Evolutionary conservation across 2,797 vertebrate genomes (phyloP), one percentile per base, ranked within the genome.

Genomic region (Nannoperca obscura): DNA sequence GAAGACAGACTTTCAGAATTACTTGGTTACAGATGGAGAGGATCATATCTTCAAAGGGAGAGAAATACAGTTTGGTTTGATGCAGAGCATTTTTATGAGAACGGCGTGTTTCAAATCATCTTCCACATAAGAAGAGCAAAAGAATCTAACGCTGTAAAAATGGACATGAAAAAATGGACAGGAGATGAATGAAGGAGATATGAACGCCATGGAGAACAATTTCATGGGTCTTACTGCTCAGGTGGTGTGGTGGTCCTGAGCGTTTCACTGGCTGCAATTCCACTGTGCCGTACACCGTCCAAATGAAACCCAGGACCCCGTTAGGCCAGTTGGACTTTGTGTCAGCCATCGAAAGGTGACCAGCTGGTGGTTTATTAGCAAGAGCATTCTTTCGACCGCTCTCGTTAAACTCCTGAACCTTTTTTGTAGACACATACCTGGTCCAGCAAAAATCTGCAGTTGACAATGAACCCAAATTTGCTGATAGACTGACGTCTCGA

Each of bases 31-130:
- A 93, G 90, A 94, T 93, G 92, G 90, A 89, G 88, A 86, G 85
- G 82, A 92, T 92, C 88, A 88, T 83, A 92, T 93, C 91, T 94
- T 94, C 89, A 93, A 94, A 94, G 90, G 81, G 77, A 85, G 83
- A 90, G 69, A 91, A 82, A 88, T 82, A 80, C 54, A 82, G 81
- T 92, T 91, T 75, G 87, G 91, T 90, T 92, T 80, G 87, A 88
- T 85, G 84, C 81, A 74, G 86, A 80, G 83, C 76, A 30, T 61
- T 86, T 93, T 94, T 92, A 92, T 65, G 74, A 90, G 90, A 88
- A 80, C 32, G 74, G 84, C 74, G 74, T 90, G 91, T 94, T 93
- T 94, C 71, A 85, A 91, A 92, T 93, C 80, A 86, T 90, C 85
- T 70, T 78, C 58, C 77, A 40, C 60, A 71, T 71, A 86, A 72